Percentiles rank a stretch among this genome's conserved stretches.
These are phyloP conservation scores for Drosophila yooni DNA, from an alignment of 2,888 invertebrate genomes.

Conservation along the genomic window DNA sequence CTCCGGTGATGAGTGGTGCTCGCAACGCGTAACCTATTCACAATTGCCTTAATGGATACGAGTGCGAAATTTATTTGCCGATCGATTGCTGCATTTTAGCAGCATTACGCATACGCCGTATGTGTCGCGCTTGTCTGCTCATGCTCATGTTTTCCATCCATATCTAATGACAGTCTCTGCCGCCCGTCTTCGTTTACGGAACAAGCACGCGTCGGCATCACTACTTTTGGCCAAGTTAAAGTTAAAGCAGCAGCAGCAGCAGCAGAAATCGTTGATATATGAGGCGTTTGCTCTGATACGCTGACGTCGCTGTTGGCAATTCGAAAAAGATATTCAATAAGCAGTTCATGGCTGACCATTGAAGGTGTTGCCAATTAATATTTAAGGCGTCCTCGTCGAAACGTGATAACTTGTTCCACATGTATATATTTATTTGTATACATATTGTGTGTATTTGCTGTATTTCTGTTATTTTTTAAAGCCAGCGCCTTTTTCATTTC, in stretches of 20 bases:
- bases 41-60: conserved; percentile 22
- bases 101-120: conserved; percentile 61
- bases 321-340: conserved; percentile 71
- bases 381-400: conserved; percentile 61
- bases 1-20: conserved; percentile 51
- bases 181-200: conserved; percentile 50
- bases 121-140: conserved; percentile 32
- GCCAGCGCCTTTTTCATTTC: conserved; percentile 22
- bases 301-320: conserved; percentile 19
- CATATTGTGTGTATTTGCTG: conserved; percentile 24
- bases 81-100: conserved; percentile 19
- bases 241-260: conserved; percentile 3
- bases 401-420: conserved; percentile 75
- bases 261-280: conserved; percentile 35
- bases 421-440: conserved; percentile 29
- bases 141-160: conserved; percentile 28
- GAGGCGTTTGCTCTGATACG: conserved; percentile 42
- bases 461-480: conserved; percentile 7
- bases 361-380: conserved; percentile 79
- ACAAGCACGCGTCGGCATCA: conserved; percentile 42
- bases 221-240: conserved; percentile 11
- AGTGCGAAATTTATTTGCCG: conserved; percentile 28
- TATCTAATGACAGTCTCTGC: conserved; percentile 51
- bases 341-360: conserved; percentile 74
- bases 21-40: conserved; percentile 33